Percentiles rank a stretch among this genome's conserved stretches.
Evolutionary conservation across 2,888 invertebrate species (phyloP).

Genomic region (Leptinotarsa tumamoca): DNA sequence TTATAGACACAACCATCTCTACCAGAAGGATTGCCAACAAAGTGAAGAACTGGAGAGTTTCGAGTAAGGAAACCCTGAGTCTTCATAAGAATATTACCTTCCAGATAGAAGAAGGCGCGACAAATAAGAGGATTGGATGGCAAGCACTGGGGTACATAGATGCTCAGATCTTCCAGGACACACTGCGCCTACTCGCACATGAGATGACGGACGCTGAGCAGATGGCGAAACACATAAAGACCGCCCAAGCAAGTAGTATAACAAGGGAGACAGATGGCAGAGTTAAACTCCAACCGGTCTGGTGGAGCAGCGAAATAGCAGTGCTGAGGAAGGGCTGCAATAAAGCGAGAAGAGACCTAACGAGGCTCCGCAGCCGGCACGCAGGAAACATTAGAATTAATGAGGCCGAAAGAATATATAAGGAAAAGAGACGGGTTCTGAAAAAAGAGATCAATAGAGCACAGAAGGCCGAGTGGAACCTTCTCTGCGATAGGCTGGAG

Average conservation of each 20-base stretch:
- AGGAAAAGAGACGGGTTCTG: too few relatives aligned
- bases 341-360: background rate
- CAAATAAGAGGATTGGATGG: background rate
- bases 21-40: background rate
- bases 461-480: constrained; percentile 9
- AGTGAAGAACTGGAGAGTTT: constrained; percentile 11
- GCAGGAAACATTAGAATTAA: too few relatives aligned
- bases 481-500: constrained; percentile 6
- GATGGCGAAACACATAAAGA: background rate
- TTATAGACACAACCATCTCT: constrained; percentile 20
- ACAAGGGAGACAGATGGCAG: background rate
- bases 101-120: background rate
- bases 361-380: background rate
- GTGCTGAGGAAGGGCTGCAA: background rate
- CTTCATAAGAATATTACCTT: background rate
- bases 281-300: background rate
- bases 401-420: background rate
- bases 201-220: background rate
- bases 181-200: background rate
- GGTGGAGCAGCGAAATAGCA: background rate
- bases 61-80: constrained; percentile 7
- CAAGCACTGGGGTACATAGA: background rate
- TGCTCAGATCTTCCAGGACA: background rate
- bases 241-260: background rate
- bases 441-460: background rate